Conservation (phyloP, 2,797 vertebrate genomes). For the Silurus aristotelis region DNA sequence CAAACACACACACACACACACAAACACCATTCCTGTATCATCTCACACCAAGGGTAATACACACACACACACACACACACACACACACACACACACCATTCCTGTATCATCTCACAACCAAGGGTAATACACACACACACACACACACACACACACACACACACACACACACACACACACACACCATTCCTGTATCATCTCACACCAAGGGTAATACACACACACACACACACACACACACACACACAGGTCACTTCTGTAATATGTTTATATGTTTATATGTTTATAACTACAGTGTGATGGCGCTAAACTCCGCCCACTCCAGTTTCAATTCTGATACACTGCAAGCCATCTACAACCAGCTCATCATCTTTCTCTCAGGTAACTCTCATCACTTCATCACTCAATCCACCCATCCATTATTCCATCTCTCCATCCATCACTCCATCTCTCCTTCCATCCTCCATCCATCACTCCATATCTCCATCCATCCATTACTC, state of each 20-base stretch:
- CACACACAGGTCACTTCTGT: too few species aligned
- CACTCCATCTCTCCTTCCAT: neutral
- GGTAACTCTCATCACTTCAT: slow-evolving; percentile 56
- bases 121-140: neutral
- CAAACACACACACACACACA: too few species aligned
- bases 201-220: slow-evolving; percentile 61
- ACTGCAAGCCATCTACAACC: slow-evolving; percentile 58
- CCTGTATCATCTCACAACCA: too few species aligned
- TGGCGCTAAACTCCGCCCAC: slow-evolving; percentile 58
- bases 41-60: slow-evolving; percentile 62
- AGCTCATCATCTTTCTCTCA: slow-evolving; percentile 65
- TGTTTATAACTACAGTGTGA: slow-evolving; percentile 60
- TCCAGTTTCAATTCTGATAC: slow-evolving; percentile 56
- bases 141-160: neutral
- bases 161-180: neutral
- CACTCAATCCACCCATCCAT: neutral
- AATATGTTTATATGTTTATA: neutral
- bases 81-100: too few species aligned
- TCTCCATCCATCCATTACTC: neutral
- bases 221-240: neutral
- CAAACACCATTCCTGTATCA: slow-evolving; percentile 63
- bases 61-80: slow-evolving; percentile 22
- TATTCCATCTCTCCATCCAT: neutral
- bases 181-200: slow-evolving; percentile 62
- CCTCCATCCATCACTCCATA: neutral